Evolutionary conservation across 2,797 vertebrate genomes (phyloP).

Genomic region (Paguma larvata): DNA sequence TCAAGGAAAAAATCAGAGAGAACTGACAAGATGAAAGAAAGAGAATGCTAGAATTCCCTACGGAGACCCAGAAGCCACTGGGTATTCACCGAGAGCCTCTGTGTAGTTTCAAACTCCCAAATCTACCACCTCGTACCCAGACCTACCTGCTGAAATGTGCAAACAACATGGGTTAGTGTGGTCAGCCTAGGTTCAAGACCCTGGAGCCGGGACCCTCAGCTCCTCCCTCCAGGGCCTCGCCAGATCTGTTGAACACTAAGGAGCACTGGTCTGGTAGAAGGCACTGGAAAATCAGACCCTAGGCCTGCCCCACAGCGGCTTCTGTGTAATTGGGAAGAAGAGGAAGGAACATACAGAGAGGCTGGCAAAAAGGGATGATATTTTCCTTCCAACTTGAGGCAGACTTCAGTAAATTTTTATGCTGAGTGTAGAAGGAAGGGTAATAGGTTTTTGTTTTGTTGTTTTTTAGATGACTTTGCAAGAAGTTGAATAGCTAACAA

Average conservation of each 20-base stretch:
- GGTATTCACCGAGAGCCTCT: not conserved
- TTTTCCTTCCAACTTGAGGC: not conserved
- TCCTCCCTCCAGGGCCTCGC: not conserved
- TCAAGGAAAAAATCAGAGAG: not conserved
- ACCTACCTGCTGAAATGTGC: not conserved
- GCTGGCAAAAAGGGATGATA: not conserved
- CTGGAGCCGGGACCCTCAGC: fast-evolving
- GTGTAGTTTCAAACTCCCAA: not conserved
- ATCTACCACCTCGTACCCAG: not conserved
- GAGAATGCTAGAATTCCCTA: not conserved
- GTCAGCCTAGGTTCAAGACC: not conserved
- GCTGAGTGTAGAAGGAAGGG: not conserved
- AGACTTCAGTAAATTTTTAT: not conserved
- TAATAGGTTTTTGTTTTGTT: not conserved
- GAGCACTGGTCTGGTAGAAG: not conserved
- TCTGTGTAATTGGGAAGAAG: not conserved
- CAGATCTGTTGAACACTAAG: not conserved
- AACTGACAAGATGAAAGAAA: not conserved
- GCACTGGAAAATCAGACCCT: not conserved
- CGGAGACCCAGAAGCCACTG: not conserved
- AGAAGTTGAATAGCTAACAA: not conserved
- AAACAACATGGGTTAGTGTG: fast-evolving
- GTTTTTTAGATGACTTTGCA: not conserved
- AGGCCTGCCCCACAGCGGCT: not conserved
- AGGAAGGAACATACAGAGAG: fast-evolving